phyloP scores from a whole-genome alignment of 1,140 invertebrate species.

The Formica exsecta region DNA sequence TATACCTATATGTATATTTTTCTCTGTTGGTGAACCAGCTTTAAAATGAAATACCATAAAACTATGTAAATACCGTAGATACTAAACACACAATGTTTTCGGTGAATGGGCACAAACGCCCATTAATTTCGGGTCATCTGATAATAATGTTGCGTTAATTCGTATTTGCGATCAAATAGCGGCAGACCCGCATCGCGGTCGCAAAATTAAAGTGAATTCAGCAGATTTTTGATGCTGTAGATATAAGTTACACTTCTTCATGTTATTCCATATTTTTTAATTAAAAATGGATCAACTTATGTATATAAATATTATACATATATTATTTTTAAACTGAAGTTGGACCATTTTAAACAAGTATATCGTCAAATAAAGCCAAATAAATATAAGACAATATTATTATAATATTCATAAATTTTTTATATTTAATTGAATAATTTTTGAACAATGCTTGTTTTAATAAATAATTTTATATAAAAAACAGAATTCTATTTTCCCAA shows the following conservation, averaged over 20 bases:
- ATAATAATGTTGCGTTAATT: slow-evolving; percentile 10
- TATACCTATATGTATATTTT: too few relatives aligned
- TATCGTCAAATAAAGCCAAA: too few relatives aligned
- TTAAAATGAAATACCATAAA: not conserved
- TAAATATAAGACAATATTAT: too few relatives aligned
- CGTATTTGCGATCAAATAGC: slow-evolving; percentile 1
- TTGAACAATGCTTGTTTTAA: too few relatives aligned
- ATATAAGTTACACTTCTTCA: not conserved
- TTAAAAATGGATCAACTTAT: not conserved
- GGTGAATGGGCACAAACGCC: not conserved
- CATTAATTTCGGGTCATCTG: slow-evolving; percentile 10
- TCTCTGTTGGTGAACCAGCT: not conserved
- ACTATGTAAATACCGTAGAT: not conserved
- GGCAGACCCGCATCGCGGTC: not conserved
- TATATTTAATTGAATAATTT: too few relatives aligned
- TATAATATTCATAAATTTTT: too few relatives aligned
- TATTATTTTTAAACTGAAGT: too few relatives aligned
- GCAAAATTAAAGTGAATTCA: not conserved
- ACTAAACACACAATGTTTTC: slow-evolving; percentile 3
- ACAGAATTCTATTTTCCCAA: too few relatives aligned
- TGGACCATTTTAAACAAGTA: too few relatives aligned
- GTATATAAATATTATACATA: not conserved
- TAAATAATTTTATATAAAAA: too few relatives aligned
- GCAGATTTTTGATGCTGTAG: not conserved
- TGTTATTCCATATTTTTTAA: not conserved